Evolutionary conservation across 2,113 vertebrate genomes (phyloP).

Genomic region (Lampris incognitus): DNA sequence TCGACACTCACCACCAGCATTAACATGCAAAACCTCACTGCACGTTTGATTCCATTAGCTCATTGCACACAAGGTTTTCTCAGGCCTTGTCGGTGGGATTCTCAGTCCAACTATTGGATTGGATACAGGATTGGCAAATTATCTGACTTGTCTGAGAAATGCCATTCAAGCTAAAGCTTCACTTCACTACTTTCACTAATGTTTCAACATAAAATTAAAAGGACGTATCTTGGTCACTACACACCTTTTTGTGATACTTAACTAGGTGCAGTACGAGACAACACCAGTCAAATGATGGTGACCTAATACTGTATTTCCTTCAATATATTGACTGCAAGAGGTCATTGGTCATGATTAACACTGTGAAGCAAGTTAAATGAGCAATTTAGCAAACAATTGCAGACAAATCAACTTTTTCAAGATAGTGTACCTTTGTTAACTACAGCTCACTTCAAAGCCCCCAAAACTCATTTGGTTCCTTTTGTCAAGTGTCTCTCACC

Average conservation of each 20-base stretch:
- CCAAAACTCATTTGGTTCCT: too few relatives aligned
- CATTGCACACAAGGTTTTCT: slow-evolving; percentile 65
- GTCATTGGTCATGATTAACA: too few relatives aligned
- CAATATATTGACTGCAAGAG: too few relatives aligned
- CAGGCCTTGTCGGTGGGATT: slow-evolving; percentile 48
- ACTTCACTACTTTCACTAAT: background rate
- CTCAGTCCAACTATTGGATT: slow-evolving; percentile 61
- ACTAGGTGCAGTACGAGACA: background rate
- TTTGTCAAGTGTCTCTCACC: too few relatives aligned
- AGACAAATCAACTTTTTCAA: background rate
- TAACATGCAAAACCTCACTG: slow-evolving; percentile 80
- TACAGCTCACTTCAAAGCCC: background rate
- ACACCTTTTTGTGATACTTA: background rate
- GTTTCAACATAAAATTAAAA: background rate
- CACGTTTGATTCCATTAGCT: slow-evolving; percentile 82
- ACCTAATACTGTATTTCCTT: background rate
- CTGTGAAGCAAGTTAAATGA: too few relatives aligned
- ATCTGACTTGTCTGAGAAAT: slow-evolving; percentile 55
- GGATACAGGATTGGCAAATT: slow-evolving; percentile 67
- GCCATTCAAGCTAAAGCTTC: background rate
- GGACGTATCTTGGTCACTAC: background rate
- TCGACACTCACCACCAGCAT: slow-evolving; percentile 78
- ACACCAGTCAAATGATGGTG: background rate
- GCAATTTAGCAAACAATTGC: too few relatives aligned
- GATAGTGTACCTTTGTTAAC: background rate